These are phyloP conservation scores for Microplitis demolitor DNA, from an alignment of 1,140 invertebrate genomes.

Conservation along the genomic window DNA sequence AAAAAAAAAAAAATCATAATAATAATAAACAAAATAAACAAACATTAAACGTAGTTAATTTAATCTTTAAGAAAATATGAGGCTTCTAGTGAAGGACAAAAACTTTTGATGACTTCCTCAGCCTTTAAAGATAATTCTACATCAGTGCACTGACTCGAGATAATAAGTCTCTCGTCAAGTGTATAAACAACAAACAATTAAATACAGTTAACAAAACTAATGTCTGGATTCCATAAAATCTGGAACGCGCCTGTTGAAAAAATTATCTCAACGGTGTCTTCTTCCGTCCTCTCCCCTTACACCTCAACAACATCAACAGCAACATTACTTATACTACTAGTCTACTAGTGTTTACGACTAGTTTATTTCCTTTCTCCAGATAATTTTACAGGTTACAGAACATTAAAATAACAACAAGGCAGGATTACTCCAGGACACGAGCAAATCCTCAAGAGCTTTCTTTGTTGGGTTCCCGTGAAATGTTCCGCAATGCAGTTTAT, in stretches of 20 bases:
- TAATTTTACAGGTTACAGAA: no score
- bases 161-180: no score
- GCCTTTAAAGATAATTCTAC: no score
- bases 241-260: conserved; percentile 33
- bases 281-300: neutral
- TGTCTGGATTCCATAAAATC: conserved; percentile 32
- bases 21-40: neutral
- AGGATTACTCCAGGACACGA: neutral
- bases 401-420: no score
- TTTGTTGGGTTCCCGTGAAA: conserved; percentile 37
- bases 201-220: conserved; percentile 29
- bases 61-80: neutral
- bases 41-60: neutral
- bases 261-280: conserved; percentile 20
- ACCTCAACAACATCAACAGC: neutral
- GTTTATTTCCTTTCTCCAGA: no score
- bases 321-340: no score
- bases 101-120: no score
- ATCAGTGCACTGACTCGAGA: no score
- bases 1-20: neutral
- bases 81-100: no score
- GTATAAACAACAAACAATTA: conserved; percentile 33
- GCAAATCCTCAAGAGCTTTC: conserved; percentile 28
- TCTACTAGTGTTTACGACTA: no score
- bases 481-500: conserved; percentile 49